Conservation (phyloP, 2,113 vertebrate species). For the Petroica traversi region DNA sequence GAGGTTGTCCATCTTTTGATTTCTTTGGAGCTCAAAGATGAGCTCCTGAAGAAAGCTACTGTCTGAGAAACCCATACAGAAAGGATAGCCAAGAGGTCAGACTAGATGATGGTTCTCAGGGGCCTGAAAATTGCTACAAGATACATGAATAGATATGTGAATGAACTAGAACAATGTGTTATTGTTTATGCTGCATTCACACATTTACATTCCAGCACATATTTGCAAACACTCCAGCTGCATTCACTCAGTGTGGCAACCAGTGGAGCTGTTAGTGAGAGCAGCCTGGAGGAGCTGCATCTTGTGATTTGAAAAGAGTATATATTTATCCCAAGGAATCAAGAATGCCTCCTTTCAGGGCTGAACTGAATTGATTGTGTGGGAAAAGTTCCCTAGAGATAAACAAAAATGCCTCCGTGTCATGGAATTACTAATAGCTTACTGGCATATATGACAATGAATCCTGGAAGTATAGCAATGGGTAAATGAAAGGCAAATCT, state of each 20-base stretch:
- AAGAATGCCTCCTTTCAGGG: conserved; percentile 60
- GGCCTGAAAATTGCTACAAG: conserved; percentile 41
- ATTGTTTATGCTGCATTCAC: conserved; percentile 56
- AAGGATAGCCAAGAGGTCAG: not conserved
- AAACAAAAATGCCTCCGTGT: conserved; percentile 58
- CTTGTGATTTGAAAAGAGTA: conserved; percentile 59
- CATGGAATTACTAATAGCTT: conserved; percentile 60
- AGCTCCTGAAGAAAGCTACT: not conserved
- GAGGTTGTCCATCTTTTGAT: conserved; percentile 13
- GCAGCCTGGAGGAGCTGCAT: conserved; percentile 41
- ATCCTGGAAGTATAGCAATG: conserved; percentile 21
- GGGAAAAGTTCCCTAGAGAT: conserved; percentile 69
- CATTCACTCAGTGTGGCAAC: conserved; percentile 32
- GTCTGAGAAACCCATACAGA: not conserved
- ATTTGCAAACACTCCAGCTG: conserved; percentile 60
- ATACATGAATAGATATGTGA: conserved; percentile 49
- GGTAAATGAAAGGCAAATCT: conserved; percentile 41
- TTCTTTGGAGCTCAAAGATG: not conserved
- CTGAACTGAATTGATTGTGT: conserved; percentile 61
- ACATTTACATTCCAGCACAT: conserved; percentile 55
- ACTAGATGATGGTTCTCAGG: conserved; percentile 41
- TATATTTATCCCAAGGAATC: conserved; percentile 62
- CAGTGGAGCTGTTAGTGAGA: conserved; percentile 28
- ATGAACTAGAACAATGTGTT: conserved; percentile 42
- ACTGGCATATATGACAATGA: conserved; percentile 64